Base-by-base conservation (phyloP, 2,888 invertebrate species). In the Epicampocera succincta region DNA sequence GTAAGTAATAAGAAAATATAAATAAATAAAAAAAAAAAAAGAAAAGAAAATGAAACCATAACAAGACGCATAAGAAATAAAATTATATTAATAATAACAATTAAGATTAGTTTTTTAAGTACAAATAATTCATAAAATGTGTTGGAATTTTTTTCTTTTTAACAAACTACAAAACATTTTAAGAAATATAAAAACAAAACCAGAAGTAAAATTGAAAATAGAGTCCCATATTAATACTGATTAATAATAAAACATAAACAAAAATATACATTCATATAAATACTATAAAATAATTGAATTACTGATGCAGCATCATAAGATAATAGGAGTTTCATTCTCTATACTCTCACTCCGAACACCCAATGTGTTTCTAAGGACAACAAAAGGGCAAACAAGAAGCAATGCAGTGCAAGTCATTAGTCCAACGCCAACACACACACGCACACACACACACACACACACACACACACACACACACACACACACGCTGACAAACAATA, bases 81-180 rank as follows among this genome's bases (percentile, higher is more conserved):
- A 56, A 76, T 66, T 66, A 75, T 73, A 65, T 63, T 74, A 65
- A 44, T 38, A 15, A 60, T 40, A 58, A 71, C 54, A 72, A 63
- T 61, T 63, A 44, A 60, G 74, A 76, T 13, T 74, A 83, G 73
- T 80, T 72, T 80, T 86, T 83, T 86, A 83, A 80, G 84, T 84
- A 85, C 74, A 85, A 83, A 50, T 83, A 85, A 86, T 83, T 85
- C 77, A 69, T 56, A 69, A 77, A 65, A 84, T 74, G 80, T 81
- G 63, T 75, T 80, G 63, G 13, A 68, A 58, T 75, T 76, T 81
- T n/a, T n/a, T 29, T 29, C 29, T 33, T 63, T 46, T 46, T 17
- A 68, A 77, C 17, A 66, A 81, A 73, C 15, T 71, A 60, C 38
- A 81, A 73, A 69, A 60, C 38, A 78, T 68, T 82, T 72, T 75